Base-by-base conservation (phyloP, 2,797 vertebrate species). In the Otus scops region DNA sequence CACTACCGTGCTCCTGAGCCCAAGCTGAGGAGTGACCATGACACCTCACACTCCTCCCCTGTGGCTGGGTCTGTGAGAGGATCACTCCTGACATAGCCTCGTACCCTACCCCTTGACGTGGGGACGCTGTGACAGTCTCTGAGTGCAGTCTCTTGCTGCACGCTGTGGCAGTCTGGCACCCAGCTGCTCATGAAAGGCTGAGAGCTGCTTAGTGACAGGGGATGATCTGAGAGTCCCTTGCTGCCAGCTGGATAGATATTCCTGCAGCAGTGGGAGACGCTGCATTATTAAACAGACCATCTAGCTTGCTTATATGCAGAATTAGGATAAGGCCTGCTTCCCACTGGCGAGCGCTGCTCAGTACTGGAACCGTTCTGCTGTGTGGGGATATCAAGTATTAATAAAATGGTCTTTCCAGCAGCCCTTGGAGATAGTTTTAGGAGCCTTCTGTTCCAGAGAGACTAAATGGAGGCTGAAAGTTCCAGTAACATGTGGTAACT, bases 261-360 rank as follows among this genome's bases (percentile, higher is more conserved):
- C 64, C 51, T 67, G 48, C 89, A 74, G 64, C 92, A 85, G 89
- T 74, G 45, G 86, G 92, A 95, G 92, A 59, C 7, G 59, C 67
- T 95, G 86, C 86, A 79, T 95, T 95, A 95, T 96, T 96, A 94
- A 96, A 88, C 43, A 92, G 92, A 70, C 54, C 63, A 41, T 69
- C 74, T 27, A 64, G 61, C 73, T 93, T 85, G 74, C 56, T 34
- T 79, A 36, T 17, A 15, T 63, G 77, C 70, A 87, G 93, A 59
- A 51, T 93, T 69, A 89, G 90, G 54, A 19, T 60, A 51, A 82
- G 36, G 30, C 27, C 11, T 63, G 54, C 24, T 92, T 79, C 86
- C 65, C 30, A 10, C 88, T 71, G 85, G 17, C 5, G 10, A 75
- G 60, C 4, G 0, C 82, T 78, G 57, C 73, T 78, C 19, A 5